Percentiles rank a stretch among this genome's conserved stretches.
These are phyloP conservation scores for Sitta carolinensis DNA, from an alignment of 2,797 vertebrate genomes.

Conservation along the genomic window DNA sequence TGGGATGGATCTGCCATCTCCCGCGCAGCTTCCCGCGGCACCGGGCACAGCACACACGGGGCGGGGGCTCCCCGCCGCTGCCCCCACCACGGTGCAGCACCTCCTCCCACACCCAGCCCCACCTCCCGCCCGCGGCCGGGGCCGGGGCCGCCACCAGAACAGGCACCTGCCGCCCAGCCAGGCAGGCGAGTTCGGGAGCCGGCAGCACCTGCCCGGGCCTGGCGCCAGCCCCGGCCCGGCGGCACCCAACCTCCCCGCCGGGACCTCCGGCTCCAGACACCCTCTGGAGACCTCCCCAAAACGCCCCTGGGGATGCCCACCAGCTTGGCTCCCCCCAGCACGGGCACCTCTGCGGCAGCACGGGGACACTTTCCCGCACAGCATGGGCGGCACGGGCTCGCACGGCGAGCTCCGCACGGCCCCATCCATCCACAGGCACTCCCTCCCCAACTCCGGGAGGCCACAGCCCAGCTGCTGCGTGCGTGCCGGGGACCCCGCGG, in stretches of 20 bases:
- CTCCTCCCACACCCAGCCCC: conserved; percentile 59
- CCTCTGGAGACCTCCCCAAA: neutral
- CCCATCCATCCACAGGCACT: neutral
- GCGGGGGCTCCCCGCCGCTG: neutral
- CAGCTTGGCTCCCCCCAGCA: neutral
- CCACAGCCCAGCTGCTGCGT: neutral
- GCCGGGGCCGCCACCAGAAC: conserved; percentile 42
- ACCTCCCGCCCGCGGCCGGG: conserved; percentile 47
- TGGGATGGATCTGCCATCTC: neutral
- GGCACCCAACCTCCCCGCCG: neutral
- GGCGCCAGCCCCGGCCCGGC: neutral
- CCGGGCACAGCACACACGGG: accelerated
- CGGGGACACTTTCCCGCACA: accelerated
- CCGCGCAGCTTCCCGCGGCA: neutral
- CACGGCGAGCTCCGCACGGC: neutral
- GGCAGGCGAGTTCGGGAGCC: conserved; percentile 41
- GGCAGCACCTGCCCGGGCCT: conserved; percentile 40
- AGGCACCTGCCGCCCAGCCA: conserved; percentile 52
- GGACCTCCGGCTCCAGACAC: neutral
- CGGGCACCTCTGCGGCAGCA: neutral
- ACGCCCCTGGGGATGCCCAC: neutral
- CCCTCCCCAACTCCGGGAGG: neutral
- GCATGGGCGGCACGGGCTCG: accelerated
- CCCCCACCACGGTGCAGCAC: neutral
- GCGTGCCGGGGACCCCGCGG: neutral